These are phyloP conservation scores for Chlorocebus sabaeus DNA, from an alignment of 2,113 vertebrate genomes.

Conservation along the genomic window DNA sequence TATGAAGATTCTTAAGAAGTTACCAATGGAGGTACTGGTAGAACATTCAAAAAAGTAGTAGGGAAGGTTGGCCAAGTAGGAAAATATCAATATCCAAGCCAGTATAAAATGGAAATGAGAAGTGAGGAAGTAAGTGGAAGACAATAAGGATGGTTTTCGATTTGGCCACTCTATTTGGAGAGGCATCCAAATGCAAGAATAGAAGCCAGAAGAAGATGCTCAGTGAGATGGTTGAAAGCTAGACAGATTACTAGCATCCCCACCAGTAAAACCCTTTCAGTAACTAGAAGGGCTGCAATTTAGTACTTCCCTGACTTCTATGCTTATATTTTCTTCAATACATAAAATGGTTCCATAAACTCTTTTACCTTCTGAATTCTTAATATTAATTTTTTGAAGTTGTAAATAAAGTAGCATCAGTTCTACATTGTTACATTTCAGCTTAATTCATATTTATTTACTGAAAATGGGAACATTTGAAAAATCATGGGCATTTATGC, in stretches of 20 bases:
- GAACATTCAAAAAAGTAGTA: background rate
- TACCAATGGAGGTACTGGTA: background rate
- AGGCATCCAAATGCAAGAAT: background rate
- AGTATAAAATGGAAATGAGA: conserved; percentile 18
- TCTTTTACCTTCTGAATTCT: background rate
- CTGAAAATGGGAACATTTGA: conserved; percentile 5
- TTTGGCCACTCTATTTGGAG: background rate
- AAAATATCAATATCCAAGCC: background rate
- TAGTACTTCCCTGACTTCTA: background rate
- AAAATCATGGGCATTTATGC: background rate
- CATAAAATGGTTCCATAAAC: background rate
- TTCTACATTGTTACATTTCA: background rate
- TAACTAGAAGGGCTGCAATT: background rate
- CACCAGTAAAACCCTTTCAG: background rate
- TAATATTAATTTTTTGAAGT: background rate
- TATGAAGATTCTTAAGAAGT: background rate
- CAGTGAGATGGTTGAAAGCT: conserved; percentile 20
- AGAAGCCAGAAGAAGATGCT: conserved; percentile 1
- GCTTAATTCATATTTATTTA: conserved; percentile 5
- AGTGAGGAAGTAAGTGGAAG: conserved; percentile 12
- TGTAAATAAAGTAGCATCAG: background rate
- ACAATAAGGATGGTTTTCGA: background rate
- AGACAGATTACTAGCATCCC: conserved; percentile 12
- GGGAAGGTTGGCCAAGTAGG: background rate
- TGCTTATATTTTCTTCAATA: background rate